Percentiles rank a stretch among this genome's conserved stretches.
Evolutionary conservation across 1,140 invertebrate species (phyloP).

Genomic region (Triops longicaudatus): DNA sequence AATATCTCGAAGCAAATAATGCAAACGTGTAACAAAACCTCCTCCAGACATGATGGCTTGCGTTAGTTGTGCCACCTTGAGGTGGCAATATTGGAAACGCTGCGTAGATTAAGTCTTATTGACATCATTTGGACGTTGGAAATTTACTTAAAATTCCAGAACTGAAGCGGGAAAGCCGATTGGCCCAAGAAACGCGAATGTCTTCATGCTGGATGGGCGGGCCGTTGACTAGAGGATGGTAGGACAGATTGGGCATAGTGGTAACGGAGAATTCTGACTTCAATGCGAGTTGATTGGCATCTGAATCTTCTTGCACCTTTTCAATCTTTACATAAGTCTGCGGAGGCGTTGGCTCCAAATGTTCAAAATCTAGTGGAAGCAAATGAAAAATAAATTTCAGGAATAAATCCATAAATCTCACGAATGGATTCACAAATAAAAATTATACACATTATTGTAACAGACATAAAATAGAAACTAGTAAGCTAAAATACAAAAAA

Average conservation of each 20-base stretch:
- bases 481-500: no score
- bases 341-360: conserved; percentile 51
- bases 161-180: conserved; percentile 48
- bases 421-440: conserved; percentile 23
- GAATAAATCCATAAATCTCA: conserved; percentile 28
- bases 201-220: conserved; percentile 59
- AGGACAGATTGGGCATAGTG: conserved; percentile 35
- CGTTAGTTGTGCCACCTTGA: no score
- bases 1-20: no score
- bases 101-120: no score
- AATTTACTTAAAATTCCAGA: conserved; percentile 62
- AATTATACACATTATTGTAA: no score
- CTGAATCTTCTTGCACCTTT: conserved; percentile 40
- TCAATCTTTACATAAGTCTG: conserved; percentile 51
- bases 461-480: no score
- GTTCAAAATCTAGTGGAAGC: conserved; percentile 56
- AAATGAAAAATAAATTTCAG: neutral
- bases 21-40: no score
- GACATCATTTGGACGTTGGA: conserved; percentile 16
- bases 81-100: no score
- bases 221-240: conserved; percentile 55
- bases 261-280: conserved; percentile 27
- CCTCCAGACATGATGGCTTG: no score
- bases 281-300: conserved; percentile 53
- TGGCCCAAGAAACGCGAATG: conserved; percentile 49